Conservation (phyloP, 2,797 vertebrate species). For the Decapterus maruadsi region DNA sequence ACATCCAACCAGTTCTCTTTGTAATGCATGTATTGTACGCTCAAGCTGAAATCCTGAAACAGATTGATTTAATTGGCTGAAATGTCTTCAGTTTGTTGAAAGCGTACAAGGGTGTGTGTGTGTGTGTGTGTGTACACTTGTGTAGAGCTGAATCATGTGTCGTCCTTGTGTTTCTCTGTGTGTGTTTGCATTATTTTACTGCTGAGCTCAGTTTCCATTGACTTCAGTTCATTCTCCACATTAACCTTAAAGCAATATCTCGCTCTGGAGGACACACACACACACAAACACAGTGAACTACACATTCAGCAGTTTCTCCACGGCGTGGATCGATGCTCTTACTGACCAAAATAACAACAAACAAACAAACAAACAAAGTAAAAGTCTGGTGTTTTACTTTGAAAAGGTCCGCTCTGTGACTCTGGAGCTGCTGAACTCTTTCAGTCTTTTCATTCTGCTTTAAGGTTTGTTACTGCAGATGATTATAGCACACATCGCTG, state of each 20-base stretch:
- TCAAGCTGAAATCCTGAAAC: no score
- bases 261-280: slow-evolving; percentile 5
- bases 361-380: not conserved
- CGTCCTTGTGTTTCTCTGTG: not conserved
- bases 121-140: slow-evolving; percentile 1
- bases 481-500: no score
- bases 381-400: not conserved
- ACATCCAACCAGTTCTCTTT: no score
- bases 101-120: not conserved
- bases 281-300: slow-evolving; percentile 15
- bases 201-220: slow-evolving; percentile 18
- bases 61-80: not conserved
- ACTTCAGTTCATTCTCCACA: slow-evolving; percentile 17
- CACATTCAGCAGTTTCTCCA: slow-evolving; percentile 14
- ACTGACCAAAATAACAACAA: not conserved
- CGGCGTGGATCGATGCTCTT: not conserved
- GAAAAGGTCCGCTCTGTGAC: no score
- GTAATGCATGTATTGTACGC: no score
- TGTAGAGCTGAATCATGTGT: slow-evolving; percentile 2
- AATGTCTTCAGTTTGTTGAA: slow-evolving; percentile 25
- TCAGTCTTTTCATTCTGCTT: no score
- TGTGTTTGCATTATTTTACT: slow-evolving; percentile 2
- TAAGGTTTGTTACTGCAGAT: no score
- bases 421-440: no score
- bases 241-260: slow-evolving; percentile 17